phyloP scores from a whole-genome alignment of 2,888 invertebrate genomes.

The Drosophila nigricruria region DNA sequence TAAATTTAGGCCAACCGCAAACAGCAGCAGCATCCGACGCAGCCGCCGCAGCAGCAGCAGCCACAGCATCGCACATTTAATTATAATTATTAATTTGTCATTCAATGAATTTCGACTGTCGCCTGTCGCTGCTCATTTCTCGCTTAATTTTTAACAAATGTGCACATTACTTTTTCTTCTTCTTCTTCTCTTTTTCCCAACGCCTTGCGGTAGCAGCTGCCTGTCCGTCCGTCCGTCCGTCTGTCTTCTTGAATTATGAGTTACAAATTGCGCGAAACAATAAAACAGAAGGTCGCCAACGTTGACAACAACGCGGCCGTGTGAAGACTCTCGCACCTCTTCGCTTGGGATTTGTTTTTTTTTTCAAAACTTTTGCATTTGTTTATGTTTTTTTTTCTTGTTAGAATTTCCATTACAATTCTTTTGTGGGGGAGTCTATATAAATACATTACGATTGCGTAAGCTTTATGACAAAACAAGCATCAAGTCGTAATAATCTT shows the following conservation, averaged over 20 bases:
- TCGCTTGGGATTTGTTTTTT: conserved; percentile 24
- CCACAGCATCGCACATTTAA: conserved; percentile 39
- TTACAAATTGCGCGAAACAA: conserved; percentile 73
- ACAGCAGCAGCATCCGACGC: background rate
- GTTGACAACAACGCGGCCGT: conserved; percentile 61
- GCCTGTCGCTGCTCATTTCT: conserved; percentile 27
- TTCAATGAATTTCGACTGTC: conserved; percentile 20
- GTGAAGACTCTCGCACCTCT: conserved; percentile 47
- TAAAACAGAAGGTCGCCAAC: conserved; percentile 62
- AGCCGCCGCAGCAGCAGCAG: background rate
- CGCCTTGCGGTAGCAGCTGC: too few species aligned
- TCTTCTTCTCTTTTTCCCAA: conserved; percentile 21
- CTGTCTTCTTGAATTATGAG: conserved; percentile 65
- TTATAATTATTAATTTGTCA: conserved; percentile 57
- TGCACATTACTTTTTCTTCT: conserved; percentile 57
- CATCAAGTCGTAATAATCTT: conserved; percentile 12
- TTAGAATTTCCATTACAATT: conserved; percentile 29
- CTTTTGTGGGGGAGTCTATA: conserved; percentile 47
- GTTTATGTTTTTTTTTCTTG: background rate
- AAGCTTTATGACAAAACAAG: conserved; percentile 32
- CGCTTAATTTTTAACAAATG: conserved; percentile 67
- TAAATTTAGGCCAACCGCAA: conserved; percentile 22
- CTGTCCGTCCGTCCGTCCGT: conserved; percentile 7
- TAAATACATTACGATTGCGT: conserved; percentile 46
- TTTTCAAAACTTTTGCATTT: conserved; percentile 12